A percentile compares a stretch with the other conserved stretches of the same genome.
phyloP scores from a whole-genome alignment of 2,888 invertebrate genomes.

The Sphecodes monilicornis region DNA sequence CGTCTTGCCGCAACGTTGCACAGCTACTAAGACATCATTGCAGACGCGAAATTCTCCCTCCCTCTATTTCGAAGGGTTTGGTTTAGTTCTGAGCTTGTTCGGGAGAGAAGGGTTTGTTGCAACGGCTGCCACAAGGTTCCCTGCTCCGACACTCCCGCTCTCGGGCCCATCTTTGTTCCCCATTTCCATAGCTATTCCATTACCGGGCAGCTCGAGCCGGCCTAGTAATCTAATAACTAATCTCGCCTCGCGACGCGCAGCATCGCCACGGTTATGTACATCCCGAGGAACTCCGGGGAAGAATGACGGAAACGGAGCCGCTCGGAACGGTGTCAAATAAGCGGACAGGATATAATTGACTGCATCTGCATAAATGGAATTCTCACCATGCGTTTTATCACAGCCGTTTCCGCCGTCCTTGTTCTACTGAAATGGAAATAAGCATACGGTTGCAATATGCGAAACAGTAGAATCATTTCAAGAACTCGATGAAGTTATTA shows the following conservation, averaged over 20 bases:
- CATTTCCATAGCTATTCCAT: conserved; percentile 71
- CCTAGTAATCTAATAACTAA: conserved; percentile 75
- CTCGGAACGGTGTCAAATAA: conserved; percentile 58
- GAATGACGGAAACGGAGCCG: conserved; percentile 18
- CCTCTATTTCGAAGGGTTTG: neutral
- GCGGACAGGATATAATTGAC: conserved; percentile 71
- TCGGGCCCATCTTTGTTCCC: conserved; percentile 59
- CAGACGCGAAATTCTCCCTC: conserved; percentile 14
- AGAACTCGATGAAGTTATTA: no score
- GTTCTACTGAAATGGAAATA: neutral
- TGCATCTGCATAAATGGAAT: conserved; percentile 74
- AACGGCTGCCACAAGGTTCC: conserved; percentile 42
- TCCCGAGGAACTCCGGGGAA: conserved; percentile 9
- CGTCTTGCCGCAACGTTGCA: conserved; percentile 28
- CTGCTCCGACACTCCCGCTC: conserved; percentile 5
- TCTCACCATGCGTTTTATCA: conserved; percentile 32
- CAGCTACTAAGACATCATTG: neutral
- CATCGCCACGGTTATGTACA: neutral
- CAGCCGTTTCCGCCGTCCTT: neutral
- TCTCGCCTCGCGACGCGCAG: conserved; percentile 42
- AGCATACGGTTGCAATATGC: no score
- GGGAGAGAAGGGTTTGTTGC: conserved; percentile 12
- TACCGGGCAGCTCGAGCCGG: conserved; percentile 46
- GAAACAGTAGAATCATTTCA: no score
- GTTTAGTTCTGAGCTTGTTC: neutral